Evolutionary conservation across 1,140 invertebrate species (phyloP), one percentile per base, ranked within the genome.

Genomic region (Nephila pilipes): DNA sequence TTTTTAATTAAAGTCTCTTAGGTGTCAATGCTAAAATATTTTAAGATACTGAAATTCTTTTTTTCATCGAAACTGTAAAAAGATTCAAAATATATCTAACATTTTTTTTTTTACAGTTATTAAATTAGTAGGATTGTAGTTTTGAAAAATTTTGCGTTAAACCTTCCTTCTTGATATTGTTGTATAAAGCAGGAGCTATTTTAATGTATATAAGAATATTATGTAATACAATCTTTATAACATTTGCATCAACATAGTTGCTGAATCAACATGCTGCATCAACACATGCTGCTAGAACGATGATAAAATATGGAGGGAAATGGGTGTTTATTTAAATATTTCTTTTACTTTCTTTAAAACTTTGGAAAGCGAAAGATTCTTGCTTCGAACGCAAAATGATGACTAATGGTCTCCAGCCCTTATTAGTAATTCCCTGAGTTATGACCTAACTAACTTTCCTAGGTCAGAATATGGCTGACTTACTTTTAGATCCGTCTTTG

Each of bases 341-440:
- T 60, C 16, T 36, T 60, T 25, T 36, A 18, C 55, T 20, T 85
- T 25, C 36, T 32, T 60, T 3, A 20, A 36, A 8, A 58, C 16
- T 38, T n/a, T 75, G 6, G 38, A 54, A 83, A 83, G 80, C 1
- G 55, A 60, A 58, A 85, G 16, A 36, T 60, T 58, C 55, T 36
- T 22, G 14, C 14, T 22, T 29, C 25, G 29, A 85, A 58, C 12
- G 83, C 60, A 20, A 85, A 85, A 85, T 85, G 83, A 60, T 60
- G 83, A 85, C 29, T 85, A 85, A 85, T 85, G 83, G 29, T 1
- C 12, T 8, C 36, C 8, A 18, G 55, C 57, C n/a, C 25, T 20
- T 57, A 60, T 55, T 32, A 18, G 83, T 85, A 85, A 85, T 85
- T 85, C 83, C 57, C 57, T 36, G 83, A 85, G 55, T 85, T 58